Evolutionary conservation across 2,113 vertebrate species (phyloP).

Genomic region (Eclectus roratus): DNA sequence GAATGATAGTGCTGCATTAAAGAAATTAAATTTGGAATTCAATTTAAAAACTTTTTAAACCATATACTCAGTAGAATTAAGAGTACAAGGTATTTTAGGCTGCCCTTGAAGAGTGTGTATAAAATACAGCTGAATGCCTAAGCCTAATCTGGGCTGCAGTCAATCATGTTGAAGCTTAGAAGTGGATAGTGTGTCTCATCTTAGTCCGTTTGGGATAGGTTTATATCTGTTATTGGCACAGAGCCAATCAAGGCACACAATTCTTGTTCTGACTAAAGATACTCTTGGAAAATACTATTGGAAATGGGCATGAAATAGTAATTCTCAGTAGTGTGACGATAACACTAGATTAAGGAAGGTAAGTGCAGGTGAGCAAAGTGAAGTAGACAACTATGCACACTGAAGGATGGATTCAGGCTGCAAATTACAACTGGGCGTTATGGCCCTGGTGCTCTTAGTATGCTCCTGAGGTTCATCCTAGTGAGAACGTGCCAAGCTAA

Average conservation of each 20-base stretch:
- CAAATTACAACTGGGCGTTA: not conserved
- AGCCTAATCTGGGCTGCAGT: not conserved
- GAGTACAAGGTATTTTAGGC: not conserved
- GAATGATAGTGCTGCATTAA: not conserved
- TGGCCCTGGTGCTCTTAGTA: rapidly evolving
- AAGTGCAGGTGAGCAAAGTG: not conserved
- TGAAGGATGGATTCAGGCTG: not conserved
- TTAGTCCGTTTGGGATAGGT: not conserved
- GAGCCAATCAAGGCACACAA: not conserved
- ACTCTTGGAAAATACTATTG: not conserved
- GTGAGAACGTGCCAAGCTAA: not conserved
- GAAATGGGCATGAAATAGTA: not conserved
- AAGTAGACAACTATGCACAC: not conserved
- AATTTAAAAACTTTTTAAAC: not conserved
- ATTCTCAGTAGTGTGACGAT: not conserved
- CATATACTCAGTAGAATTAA: slow-evolving; percentile 2
- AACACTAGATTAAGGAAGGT: not conserved
- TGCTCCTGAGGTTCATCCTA: not conserved
- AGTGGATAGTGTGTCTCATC: not conserved
- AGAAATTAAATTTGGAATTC: slow-evolving; percentile 44
- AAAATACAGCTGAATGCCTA: not conserved
- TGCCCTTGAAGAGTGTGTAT: slow-evolving; percentile 6
- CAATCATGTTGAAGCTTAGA: not conserved
- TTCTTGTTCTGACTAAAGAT: not conserved
- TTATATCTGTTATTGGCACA: not conserved